Conservation (phyloP, 2,113 vertebrate species). For the Todiramphus saurophagus region DNA sequence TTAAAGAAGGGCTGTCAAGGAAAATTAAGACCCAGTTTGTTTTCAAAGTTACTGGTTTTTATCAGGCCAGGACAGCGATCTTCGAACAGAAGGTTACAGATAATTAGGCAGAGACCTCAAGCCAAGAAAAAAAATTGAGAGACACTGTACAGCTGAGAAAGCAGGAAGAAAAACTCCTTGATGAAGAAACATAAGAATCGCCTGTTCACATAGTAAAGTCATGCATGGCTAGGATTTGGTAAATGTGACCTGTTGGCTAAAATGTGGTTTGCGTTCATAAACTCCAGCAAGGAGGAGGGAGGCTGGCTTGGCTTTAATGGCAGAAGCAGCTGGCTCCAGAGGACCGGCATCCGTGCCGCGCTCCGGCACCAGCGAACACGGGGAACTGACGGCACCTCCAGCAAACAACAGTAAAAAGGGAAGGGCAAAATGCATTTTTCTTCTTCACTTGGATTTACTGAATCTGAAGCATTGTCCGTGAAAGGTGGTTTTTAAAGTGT, state of each 20-base stretch:
- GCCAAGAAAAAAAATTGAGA: conserved; percentile 38
- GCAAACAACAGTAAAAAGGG: background rate
- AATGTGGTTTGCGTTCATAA: conserved; percentile 46
- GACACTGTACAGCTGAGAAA: conserved; percentile 61
- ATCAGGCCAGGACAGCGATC: conserved; percentile 85
- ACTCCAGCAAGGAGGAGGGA: background rate
- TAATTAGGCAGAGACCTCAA: conserved; percentile 82
- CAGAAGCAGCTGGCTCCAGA: background rate
- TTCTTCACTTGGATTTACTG: background rate
- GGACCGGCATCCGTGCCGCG: background rate
- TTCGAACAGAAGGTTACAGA: conserved; percentile 83
- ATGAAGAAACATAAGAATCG: conserved; percentile 59
- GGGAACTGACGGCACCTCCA: background rate
- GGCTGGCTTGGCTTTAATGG: background rate
- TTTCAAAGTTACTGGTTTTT: conserved; percentile 94
- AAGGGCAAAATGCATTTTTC: background rate
- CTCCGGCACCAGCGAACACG: background rate
- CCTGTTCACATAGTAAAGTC: conserved; percentile 39
- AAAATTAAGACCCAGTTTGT: conserved; percentile 98
- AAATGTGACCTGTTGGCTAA: conserved; percentile 47
- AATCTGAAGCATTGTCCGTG: background rate
- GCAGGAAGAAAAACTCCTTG: conserved; percentile 57
- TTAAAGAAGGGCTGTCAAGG: conserved; percentile 96
- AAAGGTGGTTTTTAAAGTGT: background rate
- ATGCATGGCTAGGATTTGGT: conserved; percentile 49